These are phyloP conservation scores for Drosophila orena DNA, from an alignment of 1,140 invertebrate species.

Conservation along the genomic window DNA sequence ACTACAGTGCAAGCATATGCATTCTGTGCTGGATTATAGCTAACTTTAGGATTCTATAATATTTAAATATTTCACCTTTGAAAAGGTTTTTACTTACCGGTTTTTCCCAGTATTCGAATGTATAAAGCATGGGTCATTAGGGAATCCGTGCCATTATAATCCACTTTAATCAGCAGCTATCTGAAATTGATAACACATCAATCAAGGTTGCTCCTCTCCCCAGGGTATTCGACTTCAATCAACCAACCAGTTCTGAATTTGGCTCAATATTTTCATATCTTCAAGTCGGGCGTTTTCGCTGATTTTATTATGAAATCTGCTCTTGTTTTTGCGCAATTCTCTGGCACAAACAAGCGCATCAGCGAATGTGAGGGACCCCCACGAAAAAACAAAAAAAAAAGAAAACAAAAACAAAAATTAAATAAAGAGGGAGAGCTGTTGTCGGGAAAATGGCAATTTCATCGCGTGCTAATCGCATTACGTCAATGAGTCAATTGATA, in stretches of 20 bases:
- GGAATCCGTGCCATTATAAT: conserved; percentile 1
- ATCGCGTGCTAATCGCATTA: conserved; percentile 63
- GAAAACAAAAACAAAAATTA: neutral
- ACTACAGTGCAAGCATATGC: neutral
- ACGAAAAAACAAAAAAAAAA: conserved; percentile 13
- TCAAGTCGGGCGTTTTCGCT: conserved; percentile 16
- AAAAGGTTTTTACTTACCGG: too few relatives aligned
- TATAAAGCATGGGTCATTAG: neutral
- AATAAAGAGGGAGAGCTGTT: neutral
- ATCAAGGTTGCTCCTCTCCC: neutral
- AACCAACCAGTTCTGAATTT: neutral
- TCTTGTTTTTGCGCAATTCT: conserved; percentile 46
- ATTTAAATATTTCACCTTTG: too few relatives aligned
- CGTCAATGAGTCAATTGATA: conserved; percentile 72
- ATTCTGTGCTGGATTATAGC: too few relatives aligned
- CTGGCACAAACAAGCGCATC: conserved; percentile 21
- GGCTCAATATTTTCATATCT: conserved; percentile 15
- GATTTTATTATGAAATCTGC: conserved; percentile 44
- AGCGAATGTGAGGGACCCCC: conserved; percentile 16
- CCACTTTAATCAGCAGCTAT: conserved; percentile 11
- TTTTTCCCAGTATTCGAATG: neutral
- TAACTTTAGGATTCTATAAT: too few relatives aligned
- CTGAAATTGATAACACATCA: conserved; percentile 8
- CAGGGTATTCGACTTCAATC: conserved; percentile 14
- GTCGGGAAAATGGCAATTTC: conserved; percentile 47